These are phyloP conservation scores for Thereuonema tuberculata DNA, from an alignment of 1,140 invertebrate genomes.

Conservation along the genomic window DNA sequence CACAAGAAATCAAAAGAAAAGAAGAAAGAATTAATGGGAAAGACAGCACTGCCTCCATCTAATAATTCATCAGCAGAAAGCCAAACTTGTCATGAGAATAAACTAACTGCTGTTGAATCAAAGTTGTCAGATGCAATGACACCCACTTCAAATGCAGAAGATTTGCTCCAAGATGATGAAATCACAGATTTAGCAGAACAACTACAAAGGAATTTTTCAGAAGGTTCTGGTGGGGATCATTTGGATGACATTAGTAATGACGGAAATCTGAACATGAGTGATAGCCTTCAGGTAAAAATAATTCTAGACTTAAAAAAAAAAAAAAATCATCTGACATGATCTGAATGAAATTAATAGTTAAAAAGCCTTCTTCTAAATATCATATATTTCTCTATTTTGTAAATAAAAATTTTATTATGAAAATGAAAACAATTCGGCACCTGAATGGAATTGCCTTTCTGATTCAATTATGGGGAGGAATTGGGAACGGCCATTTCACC, in stretches of 20 bases:
- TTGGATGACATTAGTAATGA: slow-evolving; percentile 7
- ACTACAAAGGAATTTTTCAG: slow-evolving; percentile 10
- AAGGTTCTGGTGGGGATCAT: not conserved
- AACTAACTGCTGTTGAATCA: not conserved
- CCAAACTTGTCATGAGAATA: not conserved
- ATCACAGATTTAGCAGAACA: slow-evolving; percentile 16
- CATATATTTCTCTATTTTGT: too few species aligned
- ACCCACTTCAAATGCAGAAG: not conserved
- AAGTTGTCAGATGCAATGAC: not conserved
- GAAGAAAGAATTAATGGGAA: not conserved
- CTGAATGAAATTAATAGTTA: slow-evolving; percentile 21
- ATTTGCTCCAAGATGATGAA: slow-evolving; percentile 14
- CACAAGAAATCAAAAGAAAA: slow-evolving; percentile 3
- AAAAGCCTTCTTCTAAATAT: slow-evolving; percentile 7
- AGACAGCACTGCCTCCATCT: not conserved
- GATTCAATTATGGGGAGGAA: too few species aligned
- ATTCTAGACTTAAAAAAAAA: not conserved
- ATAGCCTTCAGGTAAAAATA: slow-evolving; percentile 15
- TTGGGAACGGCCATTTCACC: too few species aligned
- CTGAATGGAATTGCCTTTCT: too few species aligned
- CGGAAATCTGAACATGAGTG: slow-evolving; percentile 6
- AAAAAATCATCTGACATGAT: slow-evolving; percentile 7
- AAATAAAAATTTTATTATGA: too few species aligned
- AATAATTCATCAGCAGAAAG: not conserved
- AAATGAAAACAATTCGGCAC: too few species aligned